Evolutionary conservation across 2,113 vertebrate species (phyloP).

Genomic region (Rhinopomastus cyanomelas): DNA sequence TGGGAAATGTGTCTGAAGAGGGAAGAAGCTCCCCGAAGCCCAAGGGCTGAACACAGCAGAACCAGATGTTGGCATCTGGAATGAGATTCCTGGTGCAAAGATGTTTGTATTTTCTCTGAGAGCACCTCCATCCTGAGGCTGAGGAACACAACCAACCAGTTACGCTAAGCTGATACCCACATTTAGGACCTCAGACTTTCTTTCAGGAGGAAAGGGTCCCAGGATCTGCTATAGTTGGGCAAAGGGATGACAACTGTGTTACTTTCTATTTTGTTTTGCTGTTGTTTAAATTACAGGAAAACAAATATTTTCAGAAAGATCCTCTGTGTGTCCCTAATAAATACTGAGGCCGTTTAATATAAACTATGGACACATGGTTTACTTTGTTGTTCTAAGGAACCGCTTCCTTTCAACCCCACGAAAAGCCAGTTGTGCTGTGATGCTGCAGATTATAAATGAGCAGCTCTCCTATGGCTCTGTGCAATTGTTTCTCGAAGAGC

Average conservation of each 20-base stretch:
- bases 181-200: not conserved
- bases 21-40: not conserved
- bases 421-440: constrained; percentile 3
- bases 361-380: constrained; percentile 34
- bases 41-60: constrained; percentile 28
- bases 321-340: constrained; percentile 48
- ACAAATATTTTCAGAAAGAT: constrained; percentile 57
- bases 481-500: constrained; percentile 66
- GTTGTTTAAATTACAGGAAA: constrained; percentile 55
- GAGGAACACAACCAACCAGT: not conserved
- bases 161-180: not conserved
- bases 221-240: constrained; percentile 5
- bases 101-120: not conserved
- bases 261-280: constrained; percentile 39
- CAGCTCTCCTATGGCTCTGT: constrained; percentile 26
- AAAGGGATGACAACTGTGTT: not conserved
- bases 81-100: not conserved
- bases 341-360: constrained; percentile 29
- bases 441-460: constrained; percentile 56
- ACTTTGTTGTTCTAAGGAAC: constrained; percentile 40
- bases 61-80: constrained; percentile 43
- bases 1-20: constrained; percentile 10
- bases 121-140: not conserved
- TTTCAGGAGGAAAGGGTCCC: not conserved
- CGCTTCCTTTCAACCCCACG: constrained; percentile 44